A percentile compares a stretch with the other conserved stretches of the same genome.
Conservation (phyloP, 1,140 invertebrate species). For the Anagrus nilaparvatae region DNA sequence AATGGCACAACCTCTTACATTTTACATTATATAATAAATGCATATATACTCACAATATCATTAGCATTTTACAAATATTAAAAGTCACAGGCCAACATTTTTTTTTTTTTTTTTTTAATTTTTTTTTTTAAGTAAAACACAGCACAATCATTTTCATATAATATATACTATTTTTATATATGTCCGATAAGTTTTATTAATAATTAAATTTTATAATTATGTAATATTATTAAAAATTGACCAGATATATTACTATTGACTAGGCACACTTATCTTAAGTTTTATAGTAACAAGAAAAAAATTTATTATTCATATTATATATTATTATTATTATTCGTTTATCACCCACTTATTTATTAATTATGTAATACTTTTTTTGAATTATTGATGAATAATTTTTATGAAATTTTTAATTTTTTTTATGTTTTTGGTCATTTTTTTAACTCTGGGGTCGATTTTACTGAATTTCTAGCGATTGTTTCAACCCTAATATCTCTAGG, state of each 20-base stretch:
- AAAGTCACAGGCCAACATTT: constrained; percentile 44
- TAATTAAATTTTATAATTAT: constrained; percentile 32
- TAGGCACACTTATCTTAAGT: constrained; percentile 45
- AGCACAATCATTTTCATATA: constrained; percentile 44
- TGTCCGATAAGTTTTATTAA: constrained; percentile 23
- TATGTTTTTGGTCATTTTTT: too few species aligned
- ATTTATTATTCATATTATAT: constrained; percentile 18
- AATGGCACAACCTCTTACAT: constrained; percentile 35
- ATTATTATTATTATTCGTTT: too few species aligned
- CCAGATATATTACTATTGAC: constrained; percentile 44
- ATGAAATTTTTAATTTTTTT: too few species aligned
- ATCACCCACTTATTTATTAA: too few species aligned
- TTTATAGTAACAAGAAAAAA: constrained; percentile 44
- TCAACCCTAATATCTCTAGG: too few species aligned
- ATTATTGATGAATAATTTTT: too few species aligned
- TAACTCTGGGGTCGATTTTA: too few species aligned
- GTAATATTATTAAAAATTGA: constrained; percentile 43
- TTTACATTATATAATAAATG: constrained; percentile 30
- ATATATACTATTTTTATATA: constrained; percentile 30
- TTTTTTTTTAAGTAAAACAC: constrained; percentile 44
- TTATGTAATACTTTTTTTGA: too few species aligned
- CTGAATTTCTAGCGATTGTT: too few species aligned
- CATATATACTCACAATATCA: constrained; percentile 27
- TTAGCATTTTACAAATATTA: constrained; percentile 40
- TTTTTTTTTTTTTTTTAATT: too few species aligned